phyloP scores from a whole-genome alignment of 2,797 vertebrate genomes.

The Gorsachius magnificus region DNA sequence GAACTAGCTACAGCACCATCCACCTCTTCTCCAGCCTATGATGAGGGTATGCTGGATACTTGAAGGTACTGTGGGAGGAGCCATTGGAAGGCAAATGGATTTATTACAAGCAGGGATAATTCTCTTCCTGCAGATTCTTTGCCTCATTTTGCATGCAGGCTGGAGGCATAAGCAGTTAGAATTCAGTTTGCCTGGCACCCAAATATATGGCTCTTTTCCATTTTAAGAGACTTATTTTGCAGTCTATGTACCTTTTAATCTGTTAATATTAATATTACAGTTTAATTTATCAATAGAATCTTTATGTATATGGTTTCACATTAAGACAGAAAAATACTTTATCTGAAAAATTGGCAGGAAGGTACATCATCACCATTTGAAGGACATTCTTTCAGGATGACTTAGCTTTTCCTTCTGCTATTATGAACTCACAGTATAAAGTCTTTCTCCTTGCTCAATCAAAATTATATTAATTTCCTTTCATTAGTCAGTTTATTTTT shows the following conservation, averaged over 20 bases:
- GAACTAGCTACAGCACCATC: background rate
- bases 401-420: background rate
- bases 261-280: background rate
- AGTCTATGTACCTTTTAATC: background rate
- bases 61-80: background rate
- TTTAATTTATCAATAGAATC: background rate
- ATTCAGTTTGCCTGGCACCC: background rate
- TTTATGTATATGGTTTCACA: background rate
- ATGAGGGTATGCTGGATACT: background rate
- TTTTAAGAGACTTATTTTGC: background rate
- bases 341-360: background rate
- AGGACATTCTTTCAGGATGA: background rate
- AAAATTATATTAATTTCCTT: background rate
- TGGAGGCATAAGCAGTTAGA: background rate
- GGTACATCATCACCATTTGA: background rate
- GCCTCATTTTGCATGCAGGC: background rate
- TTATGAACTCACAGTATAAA: background rate
- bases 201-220: background rate
- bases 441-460: background rate
- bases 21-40: background rate
- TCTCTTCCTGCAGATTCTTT: background rate
- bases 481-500: background rate
- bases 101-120: background rate
- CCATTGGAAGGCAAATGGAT: background rate
- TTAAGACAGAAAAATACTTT: background rate